phyloP scores from a whole-genome alignment of 30 jellyfish, hydroid and myxozoan species.

The Morbakka virulenta region DNA sequence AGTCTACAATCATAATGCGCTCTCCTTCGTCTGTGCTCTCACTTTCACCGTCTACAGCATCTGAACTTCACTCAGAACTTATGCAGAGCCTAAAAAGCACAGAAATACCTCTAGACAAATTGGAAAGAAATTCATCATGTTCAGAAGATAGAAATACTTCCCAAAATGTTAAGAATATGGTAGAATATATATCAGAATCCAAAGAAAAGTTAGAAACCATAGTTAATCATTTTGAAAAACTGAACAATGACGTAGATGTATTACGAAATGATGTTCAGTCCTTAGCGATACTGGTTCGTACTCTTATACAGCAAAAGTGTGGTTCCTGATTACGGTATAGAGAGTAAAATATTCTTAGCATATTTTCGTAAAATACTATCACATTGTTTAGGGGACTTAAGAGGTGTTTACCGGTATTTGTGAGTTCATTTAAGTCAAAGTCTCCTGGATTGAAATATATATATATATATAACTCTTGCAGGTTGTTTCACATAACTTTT shows the following conservation, averaged over 20 bases:
- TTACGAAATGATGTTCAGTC: conserved; percentile 43
- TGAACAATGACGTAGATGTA: conserved; percentile 40
- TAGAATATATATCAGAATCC: conserved; percentile 39
- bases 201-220: conserved; percentile 14
- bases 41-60: background rate
- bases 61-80: conserved; percentile 31
- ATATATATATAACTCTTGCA: too few relatives aligned
- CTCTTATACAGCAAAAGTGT: conserved; percentile 23
- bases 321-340: too few relatives aligned
- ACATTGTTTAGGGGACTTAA: too few relatives aligned
- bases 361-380: too few relatives aligned
- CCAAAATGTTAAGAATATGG: conserved; percentile 10
- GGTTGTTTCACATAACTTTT: too few relatives aligned
- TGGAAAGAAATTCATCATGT: conserved; percentile 9
- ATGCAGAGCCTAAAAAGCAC: conserved; percentile 2
- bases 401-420: too few relatives aligned
- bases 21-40: background rate
- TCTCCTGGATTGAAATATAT: too few relatives aligned
- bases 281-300: conserved; percentile 38
- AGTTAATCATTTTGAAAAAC: conserved; percentile 17
- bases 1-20: background rate
- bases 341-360: too few relatives aligned
- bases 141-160: conserved; percentile 21
- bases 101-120: conserved; percentile 16
- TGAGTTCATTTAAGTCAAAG: too few relatives aligned